A percentile compares a stretch with the other conserved stretches of the same genome.
phyloP scores from a whole-genome alignment of 2,888 invertebrate species.

The Leptopilina drosophilae region DNA sequence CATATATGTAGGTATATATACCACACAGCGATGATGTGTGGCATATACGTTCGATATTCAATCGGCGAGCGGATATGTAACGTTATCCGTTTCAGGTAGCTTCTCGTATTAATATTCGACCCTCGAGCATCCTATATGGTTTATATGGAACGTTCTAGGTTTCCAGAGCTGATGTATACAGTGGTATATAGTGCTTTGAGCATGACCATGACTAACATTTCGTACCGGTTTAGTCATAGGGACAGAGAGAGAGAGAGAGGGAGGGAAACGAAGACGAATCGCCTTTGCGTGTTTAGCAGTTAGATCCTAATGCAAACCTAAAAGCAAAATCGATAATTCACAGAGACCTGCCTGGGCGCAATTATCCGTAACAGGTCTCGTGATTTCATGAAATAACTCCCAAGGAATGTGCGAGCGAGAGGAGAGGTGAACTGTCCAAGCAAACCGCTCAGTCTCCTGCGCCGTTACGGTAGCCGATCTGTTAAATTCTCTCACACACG shows the following conservation, averaged over 20 bases:
- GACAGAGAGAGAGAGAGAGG: not conserved
- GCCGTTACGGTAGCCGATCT: constrained; percentile 54
- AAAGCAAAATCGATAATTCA: constrained; percentile 50
- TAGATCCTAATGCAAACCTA: constrained; percentile 32
- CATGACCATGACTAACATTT: constrained; percentile 53
- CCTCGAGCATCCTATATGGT: constrained; percentile 22
- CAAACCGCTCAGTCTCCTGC: constrained; percentile 52
- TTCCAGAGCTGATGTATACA: constrained; percentile 16
- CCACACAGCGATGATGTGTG: not conserved
- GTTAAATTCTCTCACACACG: constrained; percentile 40
- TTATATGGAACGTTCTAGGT: constrained; percentile 26
- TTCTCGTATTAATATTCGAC: constrained; percentile 35
- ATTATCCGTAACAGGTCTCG: constrained; percentile 45
- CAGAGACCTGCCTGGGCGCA: constrained; percentile 45
- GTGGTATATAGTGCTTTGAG: constrained; percentile 13
- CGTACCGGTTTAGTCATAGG: constrained; percentile 53
- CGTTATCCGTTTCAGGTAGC: constrained; percentile 32
- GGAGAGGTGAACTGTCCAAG: constrained; percentile 47
- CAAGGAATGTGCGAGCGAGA: constrained; percentile 46
- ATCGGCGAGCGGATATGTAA: constrained; percentile 18
- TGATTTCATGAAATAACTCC: constrained; percentile 51
- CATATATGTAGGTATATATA: not conserved
- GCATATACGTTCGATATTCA: constrained; percentile 17
- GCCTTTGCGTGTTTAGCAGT: constrained; percentile 23
- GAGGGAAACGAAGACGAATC: constrained; percentile 34